Evolutionary conservation across 1,140 invertebrate genomes (phyloP).

Genomic region (Drosophila setifemur): DNA sequence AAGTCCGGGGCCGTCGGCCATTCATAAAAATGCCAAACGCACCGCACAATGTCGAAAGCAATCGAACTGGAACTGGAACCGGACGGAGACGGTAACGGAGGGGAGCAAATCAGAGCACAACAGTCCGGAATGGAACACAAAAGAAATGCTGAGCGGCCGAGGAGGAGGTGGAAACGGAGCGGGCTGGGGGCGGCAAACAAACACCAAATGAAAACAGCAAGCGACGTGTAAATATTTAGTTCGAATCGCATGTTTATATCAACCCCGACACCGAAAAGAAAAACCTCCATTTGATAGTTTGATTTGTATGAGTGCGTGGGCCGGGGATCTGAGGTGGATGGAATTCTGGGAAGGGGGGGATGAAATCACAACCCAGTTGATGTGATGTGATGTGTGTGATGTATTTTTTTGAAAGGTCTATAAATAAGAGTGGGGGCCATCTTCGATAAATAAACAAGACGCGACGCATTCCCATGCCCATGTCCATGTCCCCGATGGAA

Average conservation of each 20-base stretch:
- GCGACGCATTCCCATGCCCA: conserved; percentile 15
- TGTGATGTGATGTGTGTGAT: conserved; percentile 49
- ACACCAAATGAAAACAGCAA: conserved; percentile 64
- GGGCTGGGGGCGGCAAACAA: conserved; percentile 12
- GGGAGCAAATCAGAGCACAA: too few relatives aligned
- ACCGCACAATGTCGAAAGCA: conserved; percentile 34
- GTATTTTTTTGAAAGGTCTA: conserved; percentile 62
- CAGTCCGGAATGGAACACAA: conserved; percentile 4
- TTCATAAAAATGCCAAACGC: conserved; percentile 70
- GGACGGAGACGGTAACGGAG: neutral
- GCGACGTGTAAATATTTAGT: conserved; percentile 60
- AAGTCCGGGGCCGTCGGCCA: conserved; percentile 26
- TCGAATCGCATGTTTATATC: conserved; percentile 58
- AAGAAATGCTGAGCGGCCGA: neutral
- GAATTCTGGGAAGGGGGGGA: neutral
- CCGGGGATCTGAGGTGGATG: neutral
- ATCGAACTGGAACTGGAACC: conserved; percentile 17
- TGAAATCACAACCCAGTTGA: conserved; percentile 25
- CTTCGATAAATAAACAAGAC: conserved; percentile 51
- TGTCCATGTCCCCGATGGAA: neutral
- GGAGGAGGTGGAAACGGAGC: neutral
- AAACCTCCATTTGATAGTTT: conserved; percentile 47
- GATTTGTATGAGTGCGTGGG: conserved; percentile 18
- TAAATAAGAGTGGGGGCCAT: conserved; percentile 39
- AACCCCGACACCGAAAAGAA: conserved; percentile 35